Base-by-base conservation (phyloP, 2,888 invertebrate species). In the Apamea sordens region DNA sequence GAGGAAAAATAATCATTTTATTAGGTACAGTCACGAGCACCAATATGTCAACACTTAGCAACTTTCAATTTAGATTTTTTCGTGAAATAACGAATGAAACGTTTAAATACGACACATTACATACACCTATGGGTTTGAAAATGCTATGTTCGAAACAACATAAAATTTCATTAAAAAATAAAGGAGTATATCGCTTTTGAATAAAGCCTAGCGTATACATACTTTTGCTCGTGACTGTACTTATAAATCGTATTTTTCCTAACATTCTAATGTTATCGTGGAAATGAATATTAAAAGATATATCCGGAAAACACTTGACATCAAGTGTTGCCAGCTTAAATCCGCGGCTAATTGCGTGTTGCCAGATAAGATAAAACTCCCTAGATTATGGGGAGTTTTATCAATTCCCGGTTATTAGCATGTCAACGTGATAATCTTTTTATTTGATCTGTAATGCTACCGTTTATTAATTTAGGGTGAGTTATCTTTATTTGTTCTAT, bases 331-430 rank as follows among this genome's bases (percentile, higher is more conserved):
- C 91, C 90, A 92, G 91, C 90, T 89, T 83, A 93, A 95, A 94
- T 94, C 94, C 94, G 91, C 92, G 89, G 91, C 91, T 93, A 94
- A 94, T 95, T 94, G 92, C 93, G 89, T 94, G 95, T 94, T 94
- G 92, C 93, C 93, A 93, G 96, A 96, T 96, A 88, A 96, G 95
- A 95, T 96, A 94, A 92, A 80, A 64, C 87, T 83, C 91, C 90
- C 90, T 84, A 87, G 87, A 86, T 89, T 89, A 89, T 84, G 89
- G 87, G 90, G 89, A 87, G 79, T 89, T 90, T 90, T 86, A 90
- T 89, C 91, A 89, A 87, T 87, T 86, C 86, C 80, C 83, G 79
- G 88, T 91, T 92, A 93, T 93, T 93, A 92, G 89, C 85, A 76
- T 86, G 89, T 89, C 79, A 83, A 88, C 90, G 86, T 86, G 88